These are phyloP conservation scores for Mohoua ochrocephala DNA, from an alignment of 2,113 vertebrate genomes.

Conservation along the genomic window DNA sequence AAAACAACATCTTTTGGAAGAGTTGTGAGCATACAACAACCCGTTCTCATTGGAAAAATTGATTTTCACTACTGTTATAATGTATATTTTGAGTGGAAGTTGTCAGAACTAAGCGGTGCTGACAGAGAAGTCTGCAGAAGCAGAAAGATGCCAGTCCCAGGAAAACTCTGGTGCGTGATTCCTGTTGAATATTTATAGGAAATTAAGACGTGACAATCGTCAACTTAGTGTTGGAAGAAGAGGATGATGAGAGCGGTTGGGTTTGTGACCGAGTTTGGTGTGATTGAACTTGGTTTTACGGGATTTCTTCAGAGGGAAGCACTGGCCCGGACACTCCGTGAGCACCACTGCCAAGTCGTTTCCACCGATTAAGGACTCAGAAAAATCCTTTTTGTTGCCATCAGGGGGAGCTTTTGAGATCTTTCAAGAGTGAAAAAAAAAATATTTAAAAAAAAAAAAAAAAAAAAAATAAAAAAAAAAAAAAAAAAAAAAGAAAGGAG, in stretches of 20 bases:
- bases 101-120: neutral
- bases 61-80: neutral
- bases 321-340: neutral
- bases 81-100: neutral
- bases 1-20: neutral
- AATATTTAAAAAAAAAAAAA: neutral
- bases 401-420: slow-evolving; percentile 94
- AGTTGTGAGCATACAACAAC: neutral
- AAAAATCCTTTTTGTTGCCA: slow-evolving; percentile 81
- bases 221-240: neutral
- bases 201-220: neutral
- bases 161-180: neutral
- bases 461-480: too few relatives aligned
- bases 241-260: neutral
- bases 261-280: neutral
- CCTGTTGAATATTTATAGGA: neutral
- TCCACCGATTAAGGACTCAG: slow-evolving; percentile 53
- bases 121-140: neutral
- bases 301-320: neutral
- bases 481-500: neutral
- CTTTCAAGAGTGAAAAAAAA: slow-evolving; percentile 64
- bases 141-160: neutral
- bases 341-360: slow-evolving; percentile 45
- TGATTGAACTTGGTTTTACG: neutral
- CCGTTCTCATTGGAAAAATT: neutral